A percentile compares a stretch with the other conserved stretches of the same genome.
These are phyloP conservation scores for Bombus vancouverensis DNA, from an alignment of 1,140 invertebrate genomes.

Conservation along the genomic window DNA sequence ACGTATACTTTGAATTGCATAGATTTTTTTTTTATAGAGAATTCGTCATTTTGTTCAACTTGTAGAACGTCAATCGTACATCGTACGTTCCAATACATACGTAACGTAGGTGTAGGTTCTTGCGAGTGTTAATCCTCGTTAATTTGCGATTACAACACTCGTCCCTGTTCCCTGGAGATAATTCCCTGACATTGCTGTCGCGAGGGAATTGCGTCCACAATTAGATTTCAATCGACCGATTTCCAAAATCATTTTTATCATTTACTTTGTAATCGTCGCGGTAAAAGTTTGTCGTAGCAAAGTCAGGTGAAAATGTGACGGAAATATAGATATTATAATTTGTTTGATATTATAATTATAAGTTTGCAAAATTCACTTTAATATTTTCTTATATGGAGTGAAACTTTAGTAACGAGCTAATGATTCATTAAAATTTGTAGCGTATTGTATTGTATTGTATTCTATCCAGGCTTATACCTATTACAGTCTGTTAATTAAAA, in stretches of 20 bases:
- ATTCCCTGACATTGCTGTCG: not conserved
- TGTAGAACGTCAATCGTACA: no score
- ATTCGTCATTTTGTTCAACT: not conserved
- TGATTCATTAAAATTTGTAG: not conserved
- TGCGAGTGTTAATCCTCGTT: not conserved
- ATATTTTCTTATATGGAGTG: not conserved
- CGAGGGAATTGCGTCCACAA: no score
- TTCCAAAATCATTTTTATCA: not conserved
- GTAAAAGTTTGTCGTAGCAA: not conserved
- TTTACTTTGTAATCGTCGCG: fast-evolving
- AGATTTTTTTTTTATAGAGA: not conserved
- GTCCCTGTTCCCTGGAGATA: not conserved
- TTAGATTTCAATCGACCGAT: not conserved
- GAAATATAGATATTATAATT: not conserved
- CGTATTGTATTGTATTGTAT: no score
- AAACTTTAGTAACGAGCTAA: not conserved
- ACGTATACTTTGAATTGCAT: not conserved
- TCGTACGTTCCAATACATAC: not conserved
- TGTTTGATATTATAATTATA: not conserved
- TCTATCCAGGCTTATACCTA: no score
- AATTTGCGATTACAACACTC: not conserved
- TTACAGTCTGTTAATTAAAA: no score
- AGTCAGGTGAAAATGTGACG: not conserved
- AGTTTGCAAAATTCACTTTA: not conserved
- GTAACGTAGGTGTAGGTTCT: not conserved